Percentiles rank a stretch among this genome's conserved stretches.
phyloP scores from a whole-genome alignment of 1,140 invertebrate species.

The Babylonia areolata region DNA sequence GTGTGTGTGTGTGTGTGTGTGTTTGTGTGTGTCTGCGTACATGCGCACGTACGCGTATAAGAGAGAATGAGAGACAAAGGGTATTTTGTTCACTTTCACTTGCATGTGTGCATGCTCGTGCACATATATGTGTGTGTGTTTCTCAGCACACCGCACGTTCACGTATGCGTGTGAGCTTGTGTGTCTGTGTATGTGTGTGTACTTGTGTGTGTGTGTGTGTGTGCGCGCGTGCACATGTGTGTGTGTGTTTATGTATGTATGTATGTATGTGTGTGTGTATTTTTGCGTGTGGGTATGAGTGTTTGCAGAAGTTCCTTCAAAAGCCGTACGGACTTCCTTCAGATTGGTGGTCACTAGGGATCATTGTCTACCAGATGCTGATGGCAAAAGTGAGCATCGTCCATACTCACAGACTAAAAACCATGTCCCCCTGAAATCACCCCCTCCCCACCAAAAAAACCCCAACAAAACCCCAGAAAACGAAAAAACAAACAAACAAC shows the following conservation, averaged over 20 bases:
- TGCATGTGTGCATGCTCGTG: not conserved
- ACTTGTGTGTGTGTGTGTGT: not conserved
- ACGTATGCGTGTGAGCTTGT: not conserved
- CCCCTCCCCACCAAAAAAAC: no score
- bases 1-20: not conserved
- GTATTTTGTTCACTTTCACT: no score
- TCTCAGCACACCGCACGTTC: not conserved
- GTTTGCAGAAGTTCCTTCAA: not conserved
- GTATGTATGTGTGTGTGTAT: conserved; percentile 16
- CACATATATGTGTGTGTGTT: not conserved
- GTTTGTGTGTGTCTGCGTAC: not conserved
- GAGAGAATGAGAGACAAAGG: no score
- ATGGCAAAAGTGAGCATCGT: not conserved
- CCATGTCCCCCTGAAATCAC: no score
- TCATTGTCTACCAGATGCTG: conserved; percentile 15
- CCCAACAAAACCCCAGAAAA: no score
- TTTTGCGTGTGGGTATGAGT: conserved; percentile 12
- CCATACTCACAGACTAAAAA: no score
- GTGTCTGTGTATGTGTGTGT: not conserved
- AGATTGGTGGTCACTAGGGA: conserved; percentile 12
- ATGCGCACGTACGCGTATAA: no score
- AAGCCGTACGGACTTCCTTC: not conserved
- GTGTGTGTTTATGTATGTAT: conserved; percentile 14
- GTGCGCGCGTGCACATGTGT: not conserved
- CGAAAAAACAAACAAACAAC: no score